These are phyloP conservation scores for Ovibos moschatus DNA, from an alignment of 2,113 vertebrate species.

Conservation along the genomic window DNA sequence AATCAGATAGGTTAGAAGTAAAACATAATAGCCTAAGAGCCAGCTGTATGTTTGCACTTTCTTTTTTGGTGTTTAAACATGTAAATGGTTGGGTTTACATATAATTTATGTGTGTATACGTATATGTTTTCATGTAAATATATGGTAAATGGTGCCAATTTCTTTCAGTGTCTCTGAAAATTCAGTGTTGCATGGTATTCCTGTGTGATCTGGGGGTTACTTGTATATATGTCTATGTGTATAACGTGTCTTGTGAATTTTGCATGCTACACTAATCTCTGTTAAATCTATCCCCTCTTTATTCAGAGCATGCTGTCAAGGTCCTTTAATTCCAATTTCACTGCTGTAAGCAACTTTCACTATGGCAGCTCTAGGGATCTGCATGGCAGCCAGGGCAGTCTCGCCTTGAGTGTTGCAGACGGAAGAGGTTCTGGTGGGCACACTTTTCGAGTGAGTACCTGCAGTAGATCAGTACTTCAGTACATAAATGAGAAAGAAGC, in stretches of 20 bases:
- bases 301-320: conserved; percentile 97
- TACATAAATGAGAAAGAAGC: conserved; percentile 38
- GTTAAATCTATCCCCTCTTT: conserved; percentile 88
- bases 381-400: conserved; percentile 95
- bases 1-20: conserved; percentile 34
- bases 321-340: conserved; percentile 96
- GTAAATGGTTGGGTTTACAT: conserved; percentile 70
- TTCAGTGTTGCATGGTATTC: conserved; percentile 79
- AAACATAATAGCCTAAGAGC: conserved; percentile 52
- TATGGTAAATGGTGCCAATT: conserved; percentile 34
- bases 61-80: conserved; percentile 51
- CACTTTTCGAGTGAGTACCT: conserved; percentile 94
- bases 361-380: conserved; percentile 96
- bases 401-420: conserved; percentile 92
- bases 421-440: conserved; percentile 91
- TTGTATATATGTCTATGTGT: conserved; percentile 71
- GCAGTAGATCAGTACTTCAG: conserved; percentile 69
- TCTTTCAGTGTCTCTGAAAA: conserved; percentile 57
- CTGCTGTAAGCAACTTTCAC: conserved; percentile 92
- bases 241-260: conserved; percentile 81
- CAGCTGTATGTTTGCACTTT: conserved; percentile 9
- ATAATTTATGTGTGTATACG: conserved; percentile 67
- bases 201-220: conserved; percentile 74
- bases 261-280: conserved; percentile 88
- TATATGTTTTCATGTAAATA: conserved; percentile 71